These are phyloP conservation scores for Oceanodroma tethys DNA, from an alignment of 2,113 vertebrate genomes.

Conservation along the genomic window DNA sequence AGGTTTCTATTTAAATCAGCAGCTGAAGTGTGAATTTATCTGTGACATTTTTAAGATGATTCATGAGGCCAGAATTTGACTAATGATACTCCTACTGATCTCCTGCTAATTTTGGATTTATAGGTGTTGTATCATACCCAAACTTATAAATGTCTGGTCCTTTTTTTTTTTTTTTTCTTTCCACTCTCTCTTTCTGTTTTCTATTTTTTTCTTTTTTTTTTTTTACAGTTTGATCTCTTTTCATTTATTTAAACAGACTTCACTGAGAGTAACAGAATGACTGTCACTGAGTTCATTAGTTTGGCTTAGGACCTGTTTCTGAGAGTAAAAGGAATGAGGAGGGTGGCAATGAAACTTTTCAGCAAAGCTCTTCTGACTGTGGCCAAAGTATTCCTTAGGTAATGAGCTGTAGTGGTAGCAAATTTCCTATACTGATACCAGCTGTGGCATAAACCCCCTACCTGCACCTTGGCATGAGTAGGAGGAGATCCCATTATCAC, in stretches of 20 bases:
- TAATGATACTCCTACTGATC: conserved; percentile 47
- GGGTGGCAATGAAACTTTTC: background rate
- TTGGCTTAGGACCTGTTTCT: background rate
- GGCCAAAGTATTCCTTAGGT: background rate
- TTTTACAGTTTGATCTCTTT: background rate
- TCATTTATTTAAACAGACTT: background rate
- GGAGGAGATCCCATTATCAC: background rate
- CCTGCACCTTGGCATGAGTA: background rate
- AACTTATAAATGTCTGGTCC: background rate
- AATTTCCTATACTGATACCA: background rate
- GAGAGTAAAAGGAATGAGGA: background rate
- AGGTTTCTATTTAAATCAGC: conserved; percentile 65
- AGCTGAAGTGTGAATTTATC: conserved; percentile 67
- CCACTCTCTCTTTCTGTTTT: too few species aligned
- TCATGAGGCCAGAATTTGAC: conserved; percentile 49
- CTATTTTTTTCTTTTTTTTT: rapidly evolving
- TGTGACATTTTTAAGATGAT: conserved; percentile 67
- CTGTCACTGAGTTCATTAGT: background rate
- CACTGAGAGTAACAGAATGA: background rate
- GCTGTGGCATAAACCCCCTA: background rate
- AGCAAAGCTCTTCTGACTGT: background rate
- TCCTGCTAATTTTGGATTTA: conserved; percentile 60
- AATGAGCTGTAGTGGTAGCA: background rate
- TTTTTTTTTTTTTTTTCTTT: background rate
- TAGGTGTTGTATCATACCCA: conserved; percentile 27